phyloP scores from a whole-genome alignment of 2,888 invertebrate species.

The Melanostoma mellinum region DNA sequence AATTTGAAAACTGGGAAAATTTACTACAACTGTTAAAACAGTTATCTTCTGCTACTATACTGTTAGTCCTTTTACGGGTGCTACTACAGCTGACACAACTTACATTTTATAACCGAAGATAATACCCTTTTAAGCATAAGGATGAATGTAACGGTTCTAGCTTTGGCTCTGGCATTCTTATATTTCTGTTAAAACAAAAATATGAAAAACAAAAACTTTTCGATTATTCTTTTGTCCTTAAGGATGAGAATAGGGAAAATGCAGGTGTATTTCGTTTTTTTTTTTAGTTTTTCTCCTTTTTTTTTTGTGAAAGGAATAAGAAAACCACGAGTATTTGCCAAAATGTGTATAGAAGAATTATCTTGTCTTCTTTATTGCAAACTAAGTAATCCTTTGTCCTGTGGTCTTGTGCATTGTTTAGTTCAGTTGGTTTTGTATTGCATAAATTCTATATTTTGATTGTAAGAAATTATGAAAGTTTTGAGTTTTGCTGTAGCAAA shows the following conservation, averaged over 20 bases:
- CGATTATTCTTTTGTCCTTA: constrained; percentile 62
- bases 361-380: constrained; percentile 50
- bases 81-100: constrained; percentile 66
- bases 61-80: constrained; percentile 32
- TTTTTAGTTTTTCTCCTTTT: constrained; percentile 10
- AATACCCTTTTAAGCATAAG: constrained; percentile 72
- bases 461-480: no score
- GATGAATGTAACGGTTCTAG: constrained; percentile 64
- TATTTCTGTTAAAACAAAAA: constrained; percentile 27
- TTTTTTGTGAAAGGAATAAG: constrained; percentile 6
- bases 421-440: no score
- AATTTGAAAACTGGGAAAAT: constrained; percentile 65
- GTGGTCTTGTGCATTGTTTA: background rate
- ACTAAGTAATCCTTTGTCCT: constrained; percentile 37
- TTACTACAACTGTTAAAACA: constrained; percentile 70
- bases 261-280: constrained; percentile 53
- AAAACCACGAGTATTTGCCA: constrained; percentile 3
- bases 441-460: no score
- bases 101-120: constrained; percentile 72
- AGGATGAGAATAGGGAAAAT: constrained; percentile 56
- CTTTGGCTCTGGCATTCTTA: constrained; percentile 49
- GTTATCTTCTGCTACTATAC: constrained; percentile 56
- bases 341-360: constrained; percentile 57
- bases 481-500: no score
- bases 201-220: constrained; percentile 40